These are phyloP conservation scores for Rhinophrynus dorsalis DNA, from an alignment of 2,797 vertebrate species.

Conservation along the genomic window DNA sequence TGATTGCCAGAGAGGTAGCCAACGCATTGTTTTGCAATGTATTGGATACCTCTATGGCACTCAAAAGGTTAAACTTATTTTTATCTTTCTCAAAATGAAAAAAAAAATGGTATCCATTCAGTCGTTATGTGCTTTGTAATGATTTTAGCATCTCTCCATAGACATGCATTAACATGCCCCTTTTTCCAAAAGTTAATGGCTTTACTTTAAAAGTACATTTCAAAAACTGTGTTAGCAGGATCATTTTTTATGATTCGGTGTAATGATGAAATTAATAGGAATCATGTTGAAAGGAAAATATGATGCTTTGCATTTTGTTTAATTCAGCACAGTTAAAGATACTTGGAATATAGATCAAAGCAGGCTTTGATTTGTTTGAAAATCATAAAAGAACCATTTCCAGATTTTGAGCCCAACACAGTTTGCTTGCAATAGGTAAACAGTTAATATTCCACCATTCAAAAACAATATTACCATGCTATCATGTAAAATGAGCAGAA, in stretches of 20 bases:
- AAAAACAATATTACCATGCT: slow-evolving; percentile 62
- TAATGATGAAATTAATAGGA: slow-evolving; percentile 62
- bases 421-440: slow-evolving; percentile 63
- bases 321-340: slow-evolving; percentile 62
- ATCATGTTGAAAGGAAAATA: slow-evolving; percentile 59
- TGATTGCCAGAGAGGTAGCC: no score
- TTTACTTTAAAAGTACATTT: slow-evolving; percentile 4
- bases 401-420: slow-evolving; percentile 68
- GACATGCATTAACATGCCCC: not conserved
- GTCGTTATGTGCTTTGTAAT: not conserved
- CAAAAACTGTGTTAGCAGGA: slow-evolving; percentile 47
- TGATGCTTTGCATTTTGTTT: slow-evolving; percentile 28
- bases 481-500: slow-evolving; percentile 75
- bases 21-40: no score
- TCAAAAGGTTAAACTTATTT: no score
- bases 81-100: slow-evolving; percentile 18
- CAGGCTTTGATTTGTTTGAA: slow-evolving; percentile 76
- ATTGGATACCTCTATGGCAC: no score
- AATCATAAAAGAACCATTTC: slow-evolving; percentile 77
- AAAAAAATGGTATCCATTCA: not conserved
- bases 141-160: not conserved
- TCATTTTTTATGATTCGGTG: slow-evolving; percentile 56
- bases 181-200: not conserved
- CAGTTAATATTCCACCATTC: slow-evolving; percentile 57
- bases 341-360: slow-evolving; percentile 73